Evolutionary conservation across 1,140 invertebrate genomes (phyloP), one percentile per base, ranked within the genome.

Genomic region (Dendroctonus valens): DNA sequence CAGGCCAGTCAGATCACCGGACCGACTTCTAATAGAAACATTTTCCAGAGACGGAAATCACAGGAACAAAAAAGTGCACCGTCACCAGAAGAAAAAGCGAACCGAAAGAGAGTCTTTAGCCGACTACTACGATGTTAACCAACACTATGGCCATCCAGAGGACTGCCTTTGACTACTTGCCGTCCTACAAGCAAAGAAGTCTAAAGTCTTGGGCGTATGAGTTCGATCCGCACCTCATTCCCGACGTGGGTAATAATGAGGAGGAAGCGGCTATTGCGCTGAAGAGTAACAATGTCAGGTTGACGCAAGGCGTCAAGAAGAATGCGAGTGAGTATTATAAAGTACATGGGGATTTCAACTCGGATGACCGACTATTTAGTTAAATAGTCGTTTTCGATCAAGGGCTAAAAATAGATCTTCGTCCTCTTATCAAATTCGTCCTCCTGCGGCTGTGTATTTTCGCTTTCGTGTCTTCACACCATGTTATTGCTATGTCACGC

Each of bases 191-290:
- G 8, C 9, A 37, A 41, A 59, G 69, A 44, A 41, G 46, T 37
- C 50, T 70, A 14, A 68, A 70, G 54, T 57, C 58, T 12, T 48
- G 62, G 4, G 52, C 68, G 6, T 68, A 65, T 42, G 65, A 67
- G 7, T 67, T 37, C 12, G 59, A 61, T 61, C 65, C 58, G 12
- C 15, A 44, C 15, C 40, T 55, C 2, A 55, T 61, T 44, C 40
- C 39, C 4, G 65, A 61, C 15, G n/a, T 67, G 39, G 65, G 41
- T 9, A 59, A 14, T 7, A 14, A 7, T n/a, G 8, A 51, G 3
- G 15, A 51, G 9, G 9, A 12, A 51, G 5, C 26, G n/a, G n/a
- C n/a, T n/a, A n/a, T n/a, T 26, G 26, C 26, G 1, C 26, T 2
- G 26, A 26, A 3, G 26, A 26, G 26, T 3, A 26, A 26, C 26